phyloP scores from a whole-genome alignment of 2,888 invertebrate species.

The Drosophila percnosoma region DNA sequence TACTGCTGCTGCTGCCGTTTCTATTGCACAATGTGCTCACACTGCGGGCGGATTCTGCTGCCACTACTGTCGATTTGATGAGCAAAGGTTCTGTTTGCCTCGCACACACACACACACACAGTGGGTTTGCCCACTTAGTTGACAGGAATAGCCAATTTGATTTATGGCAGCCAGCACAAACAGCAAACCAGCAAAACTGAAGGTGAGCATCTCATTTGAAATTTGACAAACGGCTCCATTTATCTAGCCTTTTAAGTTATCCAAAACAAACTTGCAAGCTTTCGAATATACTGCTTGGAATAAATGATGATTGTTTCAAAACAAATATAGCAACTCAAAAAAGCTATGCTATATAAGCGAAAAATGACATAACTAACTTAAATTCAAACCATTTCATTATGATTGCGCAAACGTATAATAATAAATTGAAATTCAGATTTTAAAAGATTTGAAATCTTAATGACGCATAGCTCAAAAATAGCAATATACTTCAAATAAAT shows the following conservation, averaged over 20 bases:
- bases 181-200: constrained; percentile 1
- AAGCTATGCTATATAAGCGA: neutral
- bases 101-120: constrained; percentile 5
- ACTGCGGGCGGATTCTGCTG: constrained; percentile 41
- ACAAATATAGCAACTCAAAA: neutral
- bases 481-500: neutral
- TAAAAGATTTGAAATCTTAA: neutral
- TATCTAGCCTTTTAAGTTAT: neutral
- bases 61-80: constrained; percentile 16
- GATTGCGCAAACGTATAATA: neutral
- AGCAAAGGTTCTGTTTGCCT: constrained; percentile 47
- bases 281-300: neutral
- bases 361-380: neutral
- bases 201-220: constrained; percentile 2
- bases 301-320: neutral
- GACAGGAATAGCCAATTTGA: constrained; percentile 27
- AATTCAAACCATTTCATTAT: neutral
- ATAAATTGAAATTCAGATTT: neutral
- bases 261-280: neutral
- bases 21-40: constrained; percentile 20
- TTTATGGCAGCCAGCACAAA: constrained; percentile 16
- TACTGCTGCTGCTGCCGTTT: neutral
- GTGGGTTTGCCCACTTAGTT: neutral
- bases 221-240: constrained; percentile 1
- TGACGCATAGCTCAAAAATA: neutral